Base-by-base conservation (phyloP, 2,113 vertebrate species). In the Pelmatolapia mariae region DNA sequence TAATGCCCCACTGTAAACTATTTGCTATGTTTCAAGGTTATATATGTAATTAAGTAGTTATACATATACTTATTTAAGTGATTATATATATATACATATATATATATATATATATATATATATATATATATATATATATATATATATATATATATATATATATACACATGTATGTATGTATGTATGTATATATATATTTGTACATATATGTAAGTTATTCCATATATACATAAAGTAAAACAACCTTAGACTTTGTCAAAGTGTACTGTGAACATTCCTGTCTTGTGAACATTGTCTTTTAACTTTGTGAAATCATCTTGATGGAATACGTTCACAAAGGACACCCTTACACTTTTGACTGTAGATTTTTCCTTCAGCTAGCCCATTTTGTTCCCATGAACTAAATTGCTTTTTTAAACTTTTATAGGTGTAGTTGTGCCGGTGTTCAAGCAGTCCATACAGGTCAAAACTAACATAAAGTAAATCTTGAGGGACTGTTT, bases 401-500 rank as follows among this genome's bases (percentile, higher is more conserved):
- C 18, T n/a, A 7, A 19, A 22, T 15, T 38, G 18, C 0, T 2
- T 5, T 40, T 40, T 22, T 2, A 0, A 12, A 15, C 63, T 6
- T 71, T 71, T 71, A 71, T 40, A 71, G n/a, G 8, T 24, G 66
- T 71, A 2, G 66, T 9, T 71, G 36, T 71, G 47, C 47, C 16
- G 8, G 16, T 52, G 8, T 43, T 24, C 3, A 15, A 71, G 43
- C 43, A 47, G 15, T 73, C 9, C 43, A 47, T 0, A 2, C 43
- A 31, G 43, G 16, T 31, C 33, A 19, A 33, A 68, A 31, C 33
- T 47, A 24, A 22, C 10, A 40, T 2, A 26, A 43, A 47, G 6
- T 50, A 31, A 31, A 50, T n/a, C 47, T 54, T 3, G 12, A 81
- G 59, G 78, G 54, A 31, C 24, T 45, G 11, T 52, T 22, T 26